Conservation (phyloP, 2,797 vertebrate genomes). For the Melopsittacus undulatus region DNA sequence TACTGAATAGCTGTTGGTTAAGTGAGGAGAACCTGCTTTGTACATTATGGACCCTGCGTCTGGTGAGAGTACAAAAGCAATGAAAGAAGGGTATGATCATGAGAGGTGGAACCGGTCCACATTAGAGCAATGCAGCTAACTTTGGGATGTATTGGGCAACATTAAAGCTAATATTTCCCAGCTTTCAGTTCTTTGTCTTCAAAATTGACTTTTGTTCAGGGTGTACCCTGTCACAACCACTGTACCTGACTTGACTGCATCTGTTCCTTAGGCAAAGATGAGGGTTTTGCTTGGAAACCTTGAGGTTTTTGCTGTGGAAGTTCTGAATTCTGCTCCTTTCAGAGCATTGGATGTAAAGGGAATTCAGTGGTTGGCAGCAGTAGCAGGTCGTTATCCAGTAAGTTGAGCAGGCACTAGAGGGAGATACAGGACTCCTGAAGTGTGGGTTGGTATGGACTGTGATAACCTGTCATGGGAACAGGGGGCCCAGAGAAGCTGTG, state of each 20-base stretch:
- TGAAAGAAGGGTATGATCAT: neutral
- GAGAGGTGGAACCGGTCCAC: neutral
- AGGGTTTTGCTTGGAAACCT: neutral
- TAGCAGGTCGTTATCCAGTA: neutral
- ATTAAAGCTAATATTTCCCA: neutral
- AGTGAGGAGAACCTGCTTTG: neutral
- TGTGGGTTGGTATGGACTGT: neutral
- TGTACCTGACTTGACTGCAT: neutral
- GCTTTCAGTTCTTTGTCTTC: neutral
- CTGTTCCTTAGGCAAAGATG: neutral
- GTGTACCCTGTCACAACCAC: neutral
- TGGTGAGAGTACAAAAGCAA: neutral
- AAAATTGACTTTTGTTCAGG: neutral
- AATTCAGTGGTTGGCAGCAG: neutral
- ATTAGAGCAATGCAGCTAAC: neutral
- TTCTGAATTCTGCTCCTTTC: neutral
- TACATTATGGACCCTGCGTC: rapidly evolving
- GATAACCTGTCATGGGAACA: neutral
- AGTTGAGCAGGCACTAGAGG: neutral
- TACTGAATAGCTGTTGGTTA: neutral
- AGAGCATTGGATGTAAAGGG: neutral
- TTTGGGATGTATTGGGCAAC: neutral
- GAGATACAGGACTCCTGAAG: neutral
- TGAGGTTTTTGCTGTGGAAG: rapidly evolving
- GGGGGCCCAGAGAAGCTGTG: neutral